Evolutionary conservation across 1,140 invertebrate species (phyloP), one percentile per base, ranked within the genome.

Genomic region (Trichomalopsis sarcophagae): DNA sequence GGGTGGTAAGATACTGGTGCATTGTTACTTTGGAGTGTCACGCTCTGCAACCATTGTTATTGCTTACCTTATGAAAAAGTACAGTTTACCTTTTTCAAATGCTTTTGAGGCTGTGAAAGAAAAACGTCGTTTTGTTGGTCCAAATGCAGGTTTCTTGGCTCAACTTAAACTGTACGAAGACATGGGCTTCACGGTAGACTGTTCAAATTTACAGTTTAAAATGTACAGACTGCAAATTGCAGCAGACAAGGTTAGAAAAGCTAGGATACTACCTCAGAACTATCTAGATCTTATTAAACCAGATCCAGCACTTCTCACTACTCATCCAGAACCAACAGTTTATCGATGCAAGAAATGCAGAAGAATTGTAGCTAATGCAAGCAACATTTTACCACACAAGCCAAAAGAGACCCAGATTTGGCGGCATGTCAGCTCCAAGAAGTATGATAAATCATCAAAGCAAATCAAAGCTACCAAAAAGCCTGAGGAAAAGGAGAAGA

Each of bases 11-110:
- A 94, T 97, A 6, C 92, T 97, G 14, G 96, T 97, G 1, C 97
- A 98, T 89, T 98, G 97, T 92, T 97, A 97, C 89, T 97, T 96
- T 90, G 97, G 97, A 27, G 95, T 98, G n/a, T 98, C 97, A 2
- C 93, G 97, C 83, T 98, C 97, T 88, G 96, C 97, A 1, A 96
- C 97, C 0, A 93, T 97, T 4, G 95, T 98, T 0, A 96, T 97
- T 86, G 97, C 96, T 11, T 98, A 96, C 89, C 91, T 97, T 10
- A 98, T 98, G 97, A 96, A 97, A 89, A 97, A 97, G 87, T 95
- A 96, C 89, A 90, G 95, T 5, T 93, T 97, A 81, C 95, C 94
- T 68, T 97, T 96, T 86, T 91, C 94, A 84, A 95, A 96, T 78
- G 97, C 97, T 0, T 96, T 96, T 87, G 94, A 96, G 21, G 89